These are phyloP conservation scores for Melanargia galathea DNA, from an alignment of 2,888 invertebrate species.

Conservation along the genomic window DNA sequence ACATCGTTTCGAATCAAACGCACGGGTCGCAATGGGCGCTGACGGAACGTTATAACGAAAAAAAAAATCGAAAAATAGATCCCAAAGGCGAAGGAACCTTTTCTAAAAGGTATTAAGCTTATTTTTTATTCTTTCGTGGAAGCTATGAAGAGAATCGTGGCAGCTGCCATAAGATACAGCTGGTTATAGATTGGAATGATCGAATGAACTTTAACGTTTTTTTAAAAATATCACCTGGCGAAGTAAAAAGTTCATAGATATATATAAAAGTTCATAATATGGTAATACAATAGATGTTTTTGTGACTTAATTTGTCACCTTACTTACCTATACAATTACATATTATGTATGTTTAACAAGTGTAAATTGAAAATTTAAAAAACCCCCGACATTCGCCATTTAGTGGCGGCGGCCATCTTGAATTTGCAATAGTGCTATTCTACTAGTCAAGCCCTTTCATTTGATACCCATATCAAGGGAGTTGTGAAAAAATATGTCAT, in stretches of 20 bases:
- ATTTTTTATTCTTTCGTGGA: conserved; percentile 64
- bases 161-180: conserved; percentile 72
- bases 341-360: too few relatives aligned
- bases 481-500: too few relatives aligned
- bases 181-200: conserved; percentile 51
- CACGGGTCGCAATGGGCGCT: conserved; percentile 65
- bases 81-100: conserved; percentile 59
- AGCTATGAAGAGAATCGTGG: conserved; percentile 64
- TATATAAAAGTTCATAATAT: too few relatives aligned
- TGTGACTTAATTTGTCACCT: not conserved
- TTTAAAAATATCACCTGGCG: conserved; percentile 52
- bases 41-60: conserved; percentile 59
- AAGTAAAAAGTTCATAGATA: not conserved
- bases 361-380: too few relatives aligned
- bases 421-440: too few relatives aligned
- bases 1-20: conserved; percentile 60
- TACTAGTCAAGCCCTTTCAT: too few relatives aligned
- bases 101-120: conserved; percentile 73
- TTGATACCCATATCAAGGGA: too few relatives aligned
- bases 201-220: conserved; percentile 45
- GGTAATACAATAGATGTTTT: too few relatives aligned
- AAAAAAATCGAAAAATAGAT: conserved; percentile 33
- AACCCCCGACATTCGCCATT: too few relatives aligned
- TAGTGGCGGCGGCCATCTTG: too few relatives aligned
- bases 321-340: too few relatives aligned